Conservation (phyloP, 2,113 vertebrate species). For the Alexandromys fortis region DNA sequence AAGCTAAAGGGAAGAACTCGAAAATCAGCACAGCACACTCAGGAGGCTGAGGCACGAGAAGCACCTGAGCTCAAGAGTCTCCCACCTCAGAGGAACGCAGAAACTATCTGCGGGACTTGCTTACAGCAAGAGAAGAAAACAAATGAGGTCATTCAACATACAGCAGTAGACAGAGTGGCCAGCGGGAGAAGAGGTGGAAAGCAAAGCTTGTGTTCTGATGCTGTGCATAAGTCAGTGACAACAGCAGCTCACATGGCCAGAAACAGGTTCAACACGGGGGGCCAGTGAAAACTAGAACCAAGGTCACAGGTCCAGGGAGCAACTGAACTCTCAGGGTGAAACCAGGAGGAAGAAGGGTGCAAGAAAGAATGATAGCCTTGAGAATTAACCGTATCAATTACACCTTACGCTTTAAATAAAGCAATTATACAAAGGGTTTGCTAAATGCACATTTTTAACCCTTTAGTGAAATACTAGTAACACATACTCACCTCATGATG, state of each 20-base stretch:
- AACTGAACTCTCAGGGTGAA: not conserved
- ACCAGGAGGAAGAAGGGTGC: not conserved
- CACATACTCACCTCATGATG: slow-evolving; percentile 93
- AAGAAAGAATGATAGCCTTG: not conserved
- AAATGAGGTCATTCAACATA: not conserved
- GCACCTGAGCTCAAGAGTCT: not conserved
- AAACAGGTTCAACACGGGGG: not conserved
- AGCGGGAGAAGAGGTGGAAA: not conserved
- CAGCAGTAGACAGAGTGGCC: not conserved
- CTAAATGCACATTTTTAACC: not conserved
- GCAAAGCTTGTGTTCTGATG: not conserved
- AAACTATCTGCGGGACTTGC: not conserved
- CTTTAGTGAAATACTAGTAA: slow-evolving; percentile 10
- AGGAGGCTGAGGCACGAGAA: not conserved
- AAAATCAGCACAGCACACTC: not conserved
- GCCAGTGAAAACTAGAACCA: not conserved
- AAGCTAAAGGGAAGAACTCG: not conserved
- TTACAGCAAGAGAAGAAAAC: not conserved
- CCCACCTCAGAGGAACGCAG: not conserved
- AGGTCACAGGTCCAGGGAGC: not conserved
- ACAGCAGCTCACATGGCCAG: not conserved
- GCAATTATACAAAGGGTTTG: not conserved
- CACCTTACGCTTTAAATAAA: not conserved
- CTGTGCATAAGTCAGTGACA: not conserved
- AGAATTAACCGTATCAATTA: not conserved